Base-by-base conservation (phyloP, 2,797 vertebrate species). In the Geotrypetes seraphini region DNA sequence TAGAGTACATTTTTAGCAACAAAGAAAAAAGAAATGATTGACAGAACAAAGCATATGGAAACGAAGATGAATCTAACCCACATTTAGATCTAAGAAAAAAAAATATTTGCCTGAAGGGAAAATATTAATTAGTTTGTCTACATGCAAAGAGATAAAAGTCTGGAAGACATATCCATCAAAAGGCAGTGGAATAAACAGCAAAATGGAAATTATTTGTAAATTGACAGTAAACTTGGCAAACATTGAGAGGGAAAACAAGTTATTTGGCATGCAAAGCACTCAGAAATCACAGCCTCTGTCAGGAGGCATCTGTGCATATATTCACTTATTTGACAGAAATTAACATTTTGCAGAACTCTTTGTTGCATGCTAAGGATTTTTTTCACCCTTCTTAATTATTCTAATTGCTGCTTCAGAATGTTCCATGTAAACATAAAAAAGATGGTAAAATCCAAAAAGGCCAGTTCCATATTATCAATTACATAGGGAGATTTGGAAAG, bases 71-170 rank as follows among this genome's bases (percentile, higher is more conserved):
- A 88, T 85, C 83, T 89, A 89, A 89, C 83, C 78, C 84, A 87
- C 81, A 83, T 87, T 91, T 86, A 92, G 82, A 90, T 90, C 85
- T 86, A 86, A 91, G 84, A 84, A 91, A 88, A n/a, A n/a, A 87
- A 92, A 89, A 91, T 89, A 90, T 91, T 91, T 91, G 83, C 89
- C 84, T 87, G 81, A 87, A 89, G 87, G 83, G 75, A 83, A 86
- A 88, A 90, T 86, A 92, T 92, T 88, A 96, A 94, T 92, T 91
- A 92, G 85, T 92, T 92, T 90, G 83, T 89, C 89, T 87, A 88
- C 80, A 78, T 81, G 78, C 78, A 72, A 76, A 83, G 76, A 81
- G 79, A 90, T 89, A 90, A 90, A 89, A 90, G 84, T 87, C 81
- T 83, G 78, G 69, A 85, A 91, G 86, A 90, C 75, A 69, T 83